Conservation (phyloP, 2,113 vertebrate species). For the Toxostoma redivivum region DNA sequence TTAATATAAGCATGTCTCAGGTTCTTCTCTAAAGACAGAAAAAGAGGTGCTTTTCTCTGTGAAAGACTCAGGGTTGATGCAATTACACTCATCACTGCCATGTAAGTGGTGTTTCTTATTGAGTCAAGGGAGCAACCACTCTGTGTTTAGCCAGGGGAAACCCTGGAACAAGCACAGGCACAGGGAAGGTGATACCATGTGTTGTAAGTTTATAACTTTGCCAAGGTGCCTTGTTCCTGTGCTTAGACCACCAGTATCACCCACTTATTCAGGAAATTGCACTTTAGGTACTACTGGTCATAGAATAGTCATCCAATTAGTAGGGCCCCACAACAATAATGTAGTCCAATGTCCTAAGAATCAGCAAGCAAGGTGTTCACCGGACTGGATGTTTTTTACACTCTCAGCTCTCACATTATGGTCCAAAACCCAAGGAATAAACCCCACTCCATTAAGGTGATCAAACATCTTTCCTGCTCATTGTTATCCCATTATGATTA, state of each 20-base stretch:
- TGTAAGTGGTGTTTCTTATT: background rate
- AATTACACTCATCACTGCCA: background rate
- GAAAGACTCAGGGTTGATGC: background rate
- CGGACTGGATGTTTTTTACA: background rate
- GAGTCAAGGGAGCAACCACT: background rate
- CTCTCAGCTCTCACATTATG: background rate
- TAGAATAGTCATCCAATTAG: background rate
- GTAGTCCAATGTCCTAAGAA: background rate
- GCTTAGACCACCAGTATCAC: background rate
- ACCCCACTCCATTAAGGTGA: background rate
- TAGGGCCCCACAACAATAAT: background rate
- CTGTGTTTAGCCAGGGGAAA: background rate
- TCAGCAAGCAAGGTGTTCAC: background rate
- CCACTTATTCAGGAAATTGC: background rate
- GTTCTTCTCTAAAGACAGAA: background rate
- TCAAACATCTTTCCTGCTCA: background rate
- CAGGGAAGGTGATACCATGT: background rate
- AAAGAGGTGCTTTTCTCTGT: background rate
- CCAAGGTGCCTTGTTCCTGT: background rate
- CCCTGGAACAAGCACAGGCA: background rate
- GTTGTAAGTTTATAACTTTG: background rate
- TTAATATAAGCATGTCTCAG: accelerated
- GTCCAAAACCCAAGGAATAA: background rate
- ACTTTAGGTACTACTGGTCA: background rate
- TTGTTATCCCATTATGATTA: background rate